Evolutionary conservation across 2,888 invertebrate species (phyloP), one percentile per base, ranked within the genome.

Genomic region (Tricholauxania praeusta): DNA sequence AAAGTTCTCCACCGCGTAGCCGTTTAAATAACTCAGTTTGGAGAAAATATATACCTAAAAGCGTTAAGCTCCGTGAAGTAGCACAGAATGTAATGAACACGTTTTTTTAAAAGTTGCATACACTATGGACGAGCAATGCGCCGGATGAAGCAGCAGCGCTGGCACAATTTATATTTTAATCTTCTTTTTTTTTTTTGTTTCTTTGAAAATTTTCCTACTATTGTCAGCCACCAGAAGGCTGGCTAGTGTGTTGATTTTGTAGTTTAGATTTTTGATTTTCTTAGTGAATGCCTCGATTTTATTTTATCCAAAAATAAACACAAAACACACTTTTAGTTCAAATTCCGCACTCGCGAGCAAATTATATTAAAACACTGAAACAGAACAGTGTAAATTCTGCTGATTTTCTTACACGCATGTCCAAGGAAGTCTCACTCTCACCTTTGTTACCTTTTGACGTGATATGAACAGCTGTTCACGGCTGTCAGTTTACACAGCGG

Each of bases 1-100:
- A 80, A 84, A 85, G 82, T 86, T 86, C 84, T 87, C 85, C 86
- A 87, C 86, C 80, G 82, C 84, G 85, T 77, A 77, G 79, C 79
- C 79, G 80, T 75, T 74, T 60, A 49, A 63, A 48, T 69, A 69
- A 59, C 77, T 77, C 78, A 76, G 77, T 73, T 76, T 75, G 75
- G 47, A 73, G 72, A 65, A 53, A 78, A 78, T 28, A 22, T 1
- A 51, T 49, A 22, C 10, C 10, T 10, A 39, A 39, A 39, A 8
- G 10, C 10, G 12, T 62, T 65, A 12, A 48, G 47, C 47, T 19
- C 53, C 71, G 55, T 70, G 70, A 68, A 65, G n/a, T 22, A 12
- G 47, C 12, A 19, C 17, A 51, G 49, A 64, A 15, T 7, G 17
- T 15, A 55, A n/a, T 48, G 14, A 69, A 67, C 74, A 55, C 75